phyloP scores from a whole-genome alignment of 2,888 invertebrate species.

The Pseudoips prasinana region DNA sequence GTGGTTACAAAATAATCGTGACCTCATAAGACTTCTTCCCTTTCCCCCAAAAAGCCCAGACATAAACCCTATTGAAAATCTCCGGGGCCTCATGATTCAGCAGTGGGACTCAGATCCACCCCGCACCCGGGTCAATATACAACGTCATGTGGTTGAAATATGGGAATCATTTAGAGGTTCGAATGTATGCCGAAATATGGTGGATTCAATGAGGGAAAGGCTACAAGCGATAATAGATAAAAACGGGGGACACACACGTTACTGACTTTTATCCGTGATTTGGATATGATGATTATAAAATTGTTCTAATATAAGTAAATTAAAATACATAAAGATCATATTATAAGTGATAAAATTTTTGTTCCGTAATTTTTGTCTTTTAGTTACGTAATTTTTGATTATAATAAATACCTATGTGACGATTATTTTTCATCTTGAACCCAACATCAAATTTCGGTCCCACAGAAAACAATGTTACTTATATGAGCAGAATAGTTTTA shows the following conservation, averaged over 20 bases:
- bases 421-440: too few species aligned
- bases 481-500: too few species aligned
- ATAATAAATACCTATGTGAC: too few species aligned
- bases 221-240: conserved; percentile 1
- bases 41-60: conserved; percentile 1
- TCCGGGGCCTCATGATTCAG: conserved; percentile 6
- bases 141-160: background rate
- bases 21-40: background rate
- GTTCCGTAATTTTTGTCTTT: too few species aligned
- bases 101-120: background rate
- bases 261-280: too few species aligned
- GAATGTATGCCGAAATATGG: background rate
- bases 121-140: background rate
- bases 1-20: conserved; percentile 1
- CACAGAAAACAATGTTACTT: too few species aligned
- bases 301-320: too few species aligned
- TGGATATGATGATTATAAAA: too few species aligned
- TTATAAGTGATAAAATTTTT: too few species aligned
- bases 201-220: conserved; percentile 2
- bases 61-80: conserved; percentile 6
- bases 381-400: too few species aligned
- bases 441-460: too few species aligned
- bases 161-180: conserved; percentile 4
- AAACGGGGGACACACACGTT: background rate
- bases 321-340: too few species aligned